Conservation (phyloP, 1,140 invertebrate genomes). For the Sipha flava region DNA sequence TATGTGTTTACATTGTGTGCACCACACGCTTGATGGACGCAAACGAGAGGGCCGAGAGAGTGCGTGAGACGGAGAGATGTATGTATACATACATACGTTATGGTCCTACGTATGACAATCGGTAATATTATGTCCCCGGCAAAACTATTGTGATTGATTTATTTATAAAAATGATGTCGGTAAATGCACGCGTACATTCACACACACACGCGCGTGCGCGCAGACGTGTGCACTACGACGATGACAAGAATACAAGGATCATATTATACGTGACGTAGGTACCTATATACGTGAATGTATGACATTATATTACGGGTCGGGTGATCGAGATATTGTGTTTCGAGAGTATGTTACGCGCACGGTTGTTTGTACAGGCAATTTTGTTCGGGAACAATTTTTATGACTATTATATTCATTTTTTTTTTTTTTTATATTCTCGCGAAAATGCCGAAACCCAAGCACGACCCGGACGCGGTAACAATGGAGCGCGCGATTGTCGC, state of each 20-base stretch:
- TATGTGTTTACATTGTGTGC: constrained; percentile 23
- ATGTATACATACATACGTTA: background rate
- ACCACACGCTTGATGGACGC: background rate
- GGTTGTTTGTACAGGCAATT: no score
- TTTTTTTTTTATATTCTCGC: no score
- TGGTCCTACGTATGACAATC: background rate
- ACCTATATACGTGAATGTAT: background rate
- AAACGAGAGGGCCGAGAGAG: background rate
- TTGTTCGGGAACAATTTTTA: no score
- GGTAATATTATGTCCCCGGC: background rate
- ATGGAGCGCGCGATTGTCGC: no score
- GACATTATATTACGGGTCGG: background rate
- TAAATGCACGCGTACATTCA: no score
- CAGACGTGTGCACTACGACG: background rate
- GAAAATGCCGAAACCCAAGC: no score
- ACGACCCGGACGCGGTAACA: no score
- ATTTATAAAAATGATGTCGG: background rate
- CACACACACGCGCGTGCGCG: no score
- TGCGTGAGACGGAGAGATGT: background rate
- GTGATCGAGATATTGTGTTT: no score
- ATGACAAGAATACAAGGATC: background rate
- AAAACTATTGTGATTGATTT: constrained; percentile 25
- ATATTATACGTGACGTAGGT: background rate
- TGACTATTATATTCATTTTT: no score
- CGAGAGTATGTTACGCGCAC: no score